phyloP scores from a whole-genome alignment of 2,888 invertebrate genomes.

The Diaphora mendica region DNA sequence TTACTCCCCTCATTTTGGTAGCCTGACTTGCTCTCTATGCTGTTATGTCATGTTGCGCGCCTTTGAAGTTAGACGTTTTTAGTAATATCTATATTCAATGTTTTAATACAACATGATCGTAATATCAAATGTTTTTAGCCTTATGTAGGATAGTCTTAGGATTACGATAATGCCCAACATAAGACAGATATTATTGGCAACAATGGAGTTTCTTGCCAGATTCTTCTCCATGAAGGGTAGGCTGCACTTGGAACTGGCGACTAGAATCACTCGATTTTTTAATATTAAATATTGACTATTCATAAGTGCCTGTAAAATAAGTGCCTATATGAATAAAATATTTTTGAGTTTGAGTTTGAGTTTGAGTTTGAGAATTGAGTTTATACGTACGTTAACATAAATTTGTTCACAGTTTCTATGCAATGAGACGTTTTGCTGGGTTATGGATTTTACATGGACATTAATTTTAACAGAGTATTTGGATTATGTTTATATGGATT shows the following conservation, averaged over 20 bases:
- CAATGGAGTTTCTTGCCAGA: too few relatives aligned
- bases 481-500: neutral
- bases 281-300: too few relatives aligned
- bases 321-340: too few relatives aligned
- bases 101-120: slow-evolving; percentile 10
- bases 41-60: too few relatives aligned
- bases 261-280: too few relatives aligned
- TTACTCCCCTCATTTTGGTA: too few relatives aligned
- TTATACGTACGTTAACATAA: neutral
- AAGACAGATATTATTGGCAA: neutral
- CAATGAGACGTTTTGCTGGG: neutral
- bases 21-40: too few relatives aligned
- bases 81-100: neutral
- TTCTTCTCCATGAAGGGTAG: too few relatives aligned
- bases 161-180: slow-evolving; percentile 9
- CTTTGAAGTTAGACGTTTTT: neutral
- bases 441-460: neutral
- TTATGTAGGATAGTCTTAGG: slow-evolving; percentile 15
- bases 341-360: too few relatives aligned
- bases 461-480: neutral
- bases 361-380: too few relatives aligned
- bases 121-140: slow-evolving; percentile 14
- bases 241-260: too few relatives aligned
- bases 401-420: neutral
- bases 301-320: too few relatives aligned